phyloP scores from a whole-genome alignment of 1,140 invertebrate genomes.

The Anastatus disparis region DNA sequence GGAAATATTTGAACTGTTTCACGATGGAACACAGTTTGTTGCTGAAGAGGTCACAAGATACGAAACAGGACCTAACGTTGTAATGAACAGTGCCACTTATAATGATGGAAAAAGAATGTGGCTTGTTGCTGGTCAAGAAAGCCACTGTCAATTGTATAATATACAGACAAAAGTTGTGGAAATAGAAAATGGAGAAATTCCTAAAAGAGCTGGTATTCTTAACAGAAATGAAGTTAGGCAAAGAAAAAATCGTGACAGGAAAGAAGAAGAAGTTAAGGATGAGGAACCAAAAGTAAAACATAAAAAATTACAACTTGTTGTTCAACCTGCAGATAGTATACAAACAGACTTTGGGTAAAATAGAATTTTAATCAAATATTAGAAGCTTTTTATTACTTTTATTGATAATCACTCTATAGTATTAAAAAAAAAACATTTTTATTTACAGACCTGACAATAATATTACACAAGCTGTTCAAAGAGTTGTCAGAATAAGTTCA shows the following conservation, averaged over 20 bases:
- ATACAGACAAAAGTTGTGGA: conserved; percentile 77
- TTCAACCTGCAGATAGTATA: conserved; percentile 79
- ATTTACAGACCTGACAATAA: conserved; percentile 55
- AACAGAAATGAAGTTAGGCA: conserved; percentile 56
- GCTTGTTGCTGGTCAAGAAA: conserved; percentile 91
- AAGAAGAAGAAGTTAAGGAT: conserved; percentile 62
- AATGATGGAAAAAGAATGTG: conserved; percentile 77
- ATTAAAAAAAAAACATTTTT: conserved; percentile 21
- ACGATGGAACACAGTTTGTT: conserved; percentile 82
- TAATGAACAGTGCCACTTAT: conserved; percentile 87
- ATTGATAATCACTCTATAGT: no score
- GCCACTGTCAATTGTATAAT: conserved; percentile 88
- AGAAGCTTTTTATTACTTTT: background rate
- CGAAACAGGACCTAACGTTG: conserved; percentile 87
- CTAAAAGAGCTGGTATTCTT: conserved; percentile 50
- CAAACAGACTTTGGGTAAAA: conserved; percentile 82
- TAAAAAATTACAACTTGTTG: conserved; percentile 77
- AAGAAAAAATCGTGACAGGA: conserved; percentile 57
- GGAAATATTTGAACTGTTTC: conserved; percentile 92
- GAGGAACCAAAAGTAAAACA: conserved; percentile 64
- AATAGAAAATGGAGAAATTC: conserved; percentile 64
- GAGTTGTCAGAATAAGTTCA: conserved; percentile 84
- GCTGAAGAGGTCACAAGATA: conserved; percentile 88
- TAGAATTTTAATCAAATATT: conserved; percentile 1
- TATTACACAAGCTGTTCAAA: conserved; percentile 83